Percentiles rank a stretch among this genome's conserved stretches.
These are phyloP conservation scores for Boulengeromyrus knoepffleri DNA, from an alignment of 2,113 vertebrate species.

Conservation along the genomic window DNA sequence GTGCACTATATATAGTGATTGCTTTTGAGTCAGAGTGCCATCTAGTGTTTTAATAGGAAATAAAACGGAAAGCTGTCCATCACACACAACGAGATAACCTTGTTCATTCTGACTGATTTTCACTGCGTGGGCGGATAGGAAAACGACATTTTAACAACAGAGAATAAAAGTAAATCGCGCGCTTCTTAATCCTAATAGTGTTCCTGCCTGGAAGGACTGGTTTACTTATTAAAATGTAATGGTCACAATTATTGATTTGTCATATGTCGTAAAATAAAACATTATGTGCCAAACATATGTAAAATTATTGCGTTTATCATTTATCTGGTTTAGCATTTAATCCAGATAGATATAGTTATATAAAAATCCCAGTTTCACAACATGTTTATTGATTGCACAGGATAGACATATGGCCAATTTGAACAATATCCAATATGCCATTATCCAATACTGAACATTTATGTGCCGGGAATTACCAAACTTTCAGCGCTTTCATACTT, in stretches of 20 bases:
- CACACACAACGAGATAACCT: background rate
- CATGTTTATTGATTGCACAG: background rate
- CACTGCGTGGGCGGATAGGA: background rate
- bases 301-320: background rate
- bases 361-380: background rate
- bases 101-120: conserved; percentile 31
- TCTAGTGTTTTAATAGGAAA: conserved; percentile 43
- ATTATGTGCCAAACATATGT: background rate
- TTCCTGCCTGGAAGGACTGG: background rate
- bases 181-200: background rate
- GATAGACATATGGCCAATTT: background rate
- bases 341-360: background rate
- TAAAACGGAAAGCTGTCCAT: background rate
- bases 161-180: background rate
- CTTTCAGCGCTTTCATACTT: background rate
- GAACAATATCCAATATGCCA: background rate
- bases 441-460: background rate
- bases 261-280: background rate
- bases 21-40: conserved; percentile 49
- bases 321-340: background rate
- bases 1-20: background rate
- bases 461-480: background rate
- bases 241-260: background rate
- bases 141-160: background rate
- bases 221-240: background rate